Percentiles rank a stretch among this genome's conserved stretches.
Conservation (phyloP, 2,888 invertebrate species). For the Caradrina kadenii region DNA sequence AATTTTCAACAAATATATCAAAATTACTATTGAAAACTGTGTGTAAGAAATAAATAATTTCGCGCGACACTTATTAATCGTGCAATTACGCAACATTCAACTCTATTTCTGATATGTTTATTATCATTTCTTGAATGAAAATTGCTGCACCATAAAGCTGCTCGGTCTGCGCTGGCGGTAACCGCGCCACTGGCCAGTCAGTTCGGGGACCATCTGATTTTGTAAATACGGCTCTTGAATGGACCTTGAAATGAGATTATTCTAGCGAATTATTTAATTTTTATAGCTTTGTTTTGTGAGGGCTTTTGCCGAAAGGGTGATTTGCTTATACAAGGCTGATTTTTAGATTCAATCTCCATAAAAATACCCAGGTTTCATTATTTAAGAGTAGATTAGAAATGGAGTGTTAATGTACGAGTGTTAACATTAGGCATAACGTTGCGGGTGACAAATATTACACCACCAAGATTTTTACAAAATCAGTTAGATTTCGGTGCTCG, state of each 20-base stretch:
- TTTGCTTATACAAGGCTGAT: slow-evolving; percentile 61
- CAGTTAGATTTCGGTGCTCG: too few relatives aligned
- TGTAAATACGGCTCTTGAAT: slow-evolving; percentile 60
- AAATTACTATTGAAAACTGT: too few relatives aligned
- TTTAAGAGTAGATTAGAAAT: slow-evolving; percentile 27
- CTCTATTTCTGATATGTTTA: not conserved
- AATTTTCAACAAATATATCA: too few relatives aligned
- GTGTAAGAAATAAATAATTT: too few relatives aligned
- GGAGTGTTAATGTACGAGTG: slow-evolving; percentile 31
- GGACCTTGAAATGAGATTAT: slow-evolving; percentile 64
- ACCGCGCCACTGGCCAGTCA: slow-evolving; percentile 56
- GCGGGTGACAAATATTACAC: not conserved
- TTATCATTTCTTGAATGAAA: not conserved
- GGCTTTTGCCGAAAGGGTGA: slow-evolving; percentile 64
- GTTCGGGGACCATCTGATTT: slow-evolving; percentile 75
- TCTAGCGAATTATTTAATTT: slow-evolving; percentile 54
- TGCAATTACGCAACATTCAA: not conserved
- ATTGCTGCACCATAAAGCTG: not conserved
- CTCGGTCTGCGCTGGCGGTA: not conserved
- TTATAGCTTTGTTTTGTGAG: slow-evolving; percentile 51
- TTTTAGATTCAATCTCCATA: slow-evolving; percentile 45
- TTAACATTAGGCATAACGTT: too few relatives aligned
- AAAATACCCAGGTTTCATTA: slow-evolving; percentile 14
- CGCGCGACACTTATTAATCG: too few relatives aligned
- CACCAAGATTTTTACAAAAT: too few relatives aligned